Evolutionary conservation across 92 coral and sea anemone genomes (phyloP), one percentile per base, ranked within the genome.

Genomic region (Epizoanthus fatuus): DNA sequence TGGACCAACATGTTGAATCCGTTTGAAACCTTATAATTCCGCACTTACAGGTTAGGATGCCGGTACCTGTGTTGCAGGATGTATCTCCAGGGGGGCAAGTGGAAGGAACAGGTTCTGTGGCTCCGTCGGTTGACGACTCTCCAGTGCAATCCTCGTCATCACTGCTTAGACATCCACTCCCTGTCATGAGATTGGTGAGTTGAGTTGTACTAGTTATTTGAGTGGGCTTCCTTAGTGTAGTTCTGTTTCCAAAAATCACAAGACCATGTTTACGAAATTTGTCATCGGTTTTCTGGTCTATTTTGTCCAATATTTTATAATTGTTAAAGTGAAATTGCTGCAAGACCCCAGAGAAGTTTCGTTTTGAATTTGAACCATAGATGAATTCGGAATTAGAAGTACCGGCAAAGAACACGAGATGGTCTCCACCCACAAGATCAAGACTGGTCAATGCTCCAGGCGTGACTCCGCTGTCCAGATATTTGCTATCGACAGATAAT

Each of bases 271-370:
- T 89, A n/a, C 74, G 81, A 75, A 89, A 92, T 55, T 74, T 75
- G 17, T 65, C 80, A 63, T 89, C 92, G n/a, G 83, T 79, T 66
- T 60, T 42, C 42, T 88, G 81, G 11, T 83, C 75, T 10, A 87
- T 81, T 57, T 86, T 76, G 72, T 92, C 91, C 66, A 94, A 75
- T 17, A 94, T 13, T 64, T 84, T 84, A 68, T 83, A 92, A 37
- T 84, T 83, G 65, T 93, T 84, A 62, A 86, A 92, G 75, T 87
- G 88, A 81, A 94, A 75, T 84, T 94, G 93, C 84, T 93, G 93
- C 80, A 94, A 71, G 63, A 78, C 72, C 7, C 98, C 98, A 49
- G 90, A 84, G 72, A 92, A 94, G 83, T 94, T 94, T 81, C 60
- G 79, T 74, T 81, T 86, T 17, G 90, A 75, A 44, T 76, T 49